These are phyloP conservation scores for Brachirus orientalis DNA, from an alignment of 2,113 vertebrate genomes.

Conservation along the genomic window DNA sequence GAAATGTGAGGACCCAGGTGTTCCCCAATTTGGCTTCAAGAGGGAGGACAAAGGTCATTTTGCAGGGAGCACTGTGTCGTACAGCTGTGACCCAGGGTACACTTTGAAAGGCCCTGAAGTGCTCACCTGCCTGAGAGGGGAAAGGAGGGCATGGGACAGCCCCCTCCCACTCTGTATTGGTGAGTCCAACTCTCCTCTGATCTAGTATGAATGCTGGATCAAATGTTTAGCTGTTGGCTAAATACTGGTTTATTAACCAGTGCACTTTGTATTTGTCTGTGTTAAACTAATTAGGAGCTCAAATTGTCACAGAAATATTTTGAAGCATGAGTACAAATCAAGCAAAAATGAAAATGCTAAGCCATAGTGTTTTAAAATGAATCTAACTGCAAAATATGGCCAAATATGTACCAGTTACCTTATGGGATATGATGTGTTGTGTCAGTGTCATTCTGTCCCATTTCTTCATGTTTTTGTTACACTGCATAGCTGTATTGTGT, in stretches of 20 bases:
- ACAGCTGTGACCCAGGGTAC: slow-evolving; percentile 94
- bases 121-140: slow-evolving; percentile 91
- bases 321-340: not conserved
- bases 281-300: no score
- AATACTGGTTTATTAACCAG: not conserved
- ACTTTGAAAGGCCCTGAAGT: slow-evolving; percentile 86
- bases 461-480: no score
- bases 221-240: no score
- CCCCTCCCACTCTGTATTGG: slow-evolving; percentile 92
- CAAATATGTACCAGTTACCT: not conserved
- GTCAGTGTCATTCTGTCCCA: no score
- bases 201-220: not conserved
- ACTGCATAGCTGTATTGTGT: not conserved
- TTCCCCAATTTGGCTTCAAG: slow-evolving; percentile 94
- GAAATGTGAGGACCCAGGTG: slow-evolving; percentile 94
- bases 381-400: not conserved
- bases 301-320: not conserved
- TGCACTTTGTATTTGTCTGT: not conserved
- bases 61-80: slow-evolving; percentile 92
- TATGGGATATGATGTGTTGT: no score
- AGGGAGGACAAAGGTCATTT: slow-evolving; percentile 95
- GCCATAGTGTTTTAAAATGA: not conserved
- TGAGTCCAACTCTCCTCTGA: slow-evolving; percentile 70
- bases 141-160: slow-evolving; percentile 93
- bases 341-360: not conserved